phyloP scores from a whole-genome alignment of 1,140 invertebrate genomes.

The Cotesia glomerata region DNA sequence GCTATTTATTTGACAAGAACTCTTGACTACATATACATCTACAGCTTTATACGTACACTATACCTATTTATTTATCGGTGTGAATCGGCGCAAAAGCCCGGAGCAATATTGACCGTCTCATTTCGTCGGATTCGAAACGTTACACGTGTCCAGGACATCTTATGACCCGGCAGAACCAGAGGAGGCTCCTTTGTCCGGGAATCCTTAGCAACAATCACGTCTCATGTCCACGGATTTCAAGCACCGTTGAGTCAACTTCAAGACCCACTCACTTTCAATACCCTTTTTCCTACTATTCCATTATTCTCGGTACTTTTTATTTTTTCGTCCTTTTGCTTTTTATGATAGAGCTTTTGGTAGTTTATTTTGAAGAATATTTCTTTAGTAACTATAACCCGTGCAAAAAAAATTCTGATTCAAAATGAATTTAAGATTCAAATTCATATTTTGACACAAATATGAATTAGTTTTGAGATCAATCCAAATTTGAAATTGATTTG shows the following conservation, averaged over 20 bases:
- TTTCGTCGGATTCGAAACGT: too few relatives aligned
- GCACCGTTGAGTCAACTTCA: constrained; percentile 20
- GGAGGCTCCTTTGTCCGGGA: neutral
- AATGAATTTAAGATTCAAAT: too few relatives aligned
- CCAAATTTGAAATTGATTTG: too few relatives aligned
- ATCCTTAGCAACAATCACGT: neutral
- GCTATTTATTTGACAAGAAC: too few relatives aligned
- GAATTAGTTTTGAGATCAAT: too few relatives aligned
- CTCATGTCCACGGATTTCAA: constrained; percentile 23
- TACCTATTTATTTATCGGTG: too few relatives aligned
- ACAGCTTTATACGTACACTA: too few relatives aligned
- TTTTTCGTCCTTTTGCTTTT: constrained; percentile 7
- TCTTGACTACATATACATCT: too few relatives aligned
- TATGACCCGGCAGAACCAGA: neutral
- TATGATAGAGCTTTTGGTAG: neutral
- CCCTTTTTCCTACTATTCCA: constrained; percentile 17
- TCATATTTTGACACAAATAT: too few relatives aligned
- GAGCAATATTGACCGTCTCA: too few relatives aligned
- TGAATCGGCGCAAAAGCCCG: too few relatives aligned
- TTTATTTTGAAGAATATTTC: neutral
- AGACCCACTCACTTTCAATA: neutral
- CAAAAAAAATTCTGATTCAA: constrained; percentile 14
- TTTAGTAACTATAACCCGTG: neutral
- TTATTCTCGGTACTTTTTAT: constrained; percentile 24
- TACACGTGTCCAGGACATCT: too few relatives aligned